Conservation (phyloP, 2,113 vertebrate species). For the Thinocorus orbignyianus region DNA sequence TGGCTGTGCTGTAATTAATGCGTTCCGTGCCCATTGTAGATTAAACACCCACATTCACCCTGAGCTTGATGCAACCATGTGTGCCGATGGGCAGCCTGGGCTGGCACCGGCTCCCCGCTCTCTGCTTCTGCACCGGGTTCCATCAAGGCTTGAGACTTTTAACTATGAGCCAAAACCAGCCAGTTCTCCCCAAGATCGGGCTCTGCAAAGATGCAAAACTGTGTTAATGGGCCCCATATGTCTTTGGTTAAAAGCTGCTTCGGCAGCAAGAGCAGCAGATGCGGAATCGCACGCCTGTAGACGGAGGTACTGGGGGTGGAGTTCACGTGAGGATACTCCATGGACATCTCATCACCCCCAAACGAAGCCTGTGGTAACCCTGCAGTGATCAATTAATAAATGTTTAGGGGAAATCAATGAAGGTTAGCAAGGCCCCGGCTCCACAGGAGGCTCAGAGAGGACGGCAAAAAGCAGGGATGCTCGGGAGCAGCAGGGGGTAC, state of each 20-base stretch:
- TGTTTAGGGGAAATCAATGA: background rate
- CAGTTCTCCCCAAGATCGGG: background rate
- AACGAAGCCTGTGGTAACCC: background rate
- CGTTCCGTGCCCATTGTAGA: accelerated
- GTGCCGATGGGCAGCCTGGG: background rate
- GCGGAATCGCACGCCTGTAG: background rate
- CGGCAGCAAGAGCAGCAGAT: slow-evolving; percentile 45
- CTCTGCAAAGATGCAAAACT: background rate
- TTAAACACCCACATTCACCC: accelerated
- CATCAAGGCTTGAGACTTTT: background rate
- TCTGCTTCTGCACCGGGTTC: background rate
- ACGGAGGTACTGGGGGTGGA: background rate
- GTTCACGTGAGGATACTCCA: slow-evolving; percentile 26
- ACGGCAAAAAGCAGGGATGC: background rate
- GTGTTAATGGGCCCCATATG: slow-evolving; percentile 43
- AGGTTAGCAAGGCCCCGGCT: background rate
- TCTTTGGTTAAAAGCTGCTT: slow-evolving; percentile 30
- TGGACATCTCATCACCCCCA: background rate
- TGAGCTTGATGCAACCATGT: background rate
- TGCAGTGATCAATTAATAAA: slow-evolving; percentile 4
- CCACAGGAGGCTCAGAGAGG: background rate
- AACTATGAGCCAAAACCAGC: background rate
- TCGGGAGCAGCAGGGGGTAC: accelerated
- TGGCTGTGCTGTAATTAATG: background rate
- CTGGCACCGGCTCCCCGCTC: background rate